Evolutionary conservation across 1,140 invertebrate species (phyloP), one percentile per base, ranked within the genome.

Genomic region (Oncopodura yosiiana): DNA sequence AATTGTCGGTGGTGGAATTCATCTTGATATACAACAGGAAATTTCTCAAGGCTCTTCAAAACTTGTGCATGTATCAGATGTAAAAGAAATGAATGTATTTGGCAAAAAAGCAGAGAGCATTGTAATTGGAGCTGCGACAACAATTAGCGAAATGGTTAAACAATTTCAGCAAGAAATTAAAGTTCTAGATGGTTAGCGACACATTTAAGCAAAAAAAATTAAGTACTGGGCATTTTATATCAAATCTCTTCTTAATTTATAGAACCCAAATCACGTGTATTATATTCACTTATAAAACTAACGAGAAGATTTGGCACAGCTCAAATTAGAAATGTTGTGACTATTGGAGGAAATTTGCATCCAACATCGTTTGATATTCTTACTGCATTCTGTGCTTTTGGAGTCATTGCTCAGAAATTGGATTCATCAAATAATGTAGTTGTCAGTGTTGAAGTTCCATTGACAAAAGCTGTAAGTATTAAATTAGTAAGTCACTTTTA

Each of bases 281-380:
- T 58, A 3, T 42, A 49, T 26, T 45, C 56, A 14, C 49, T 58
- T 37, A 24, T 53, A 11, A 19, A 27, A n/a, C 44, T 53, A 2
- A 36, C 48, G 43, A n/a, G 52, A 34, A 12, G 23, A 4, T 46
- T 46, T 52, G 56, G 34, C 16, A 53, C 55, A 6, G 16, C 42
- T 11, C 55, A 57, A 30, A 52, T 57, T 37, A 19, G 55, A 18
- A 57, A 57, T 48, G 16, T 34, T 18, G 55, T 49, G 55, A 57
- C 55, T 2, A 48, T 57, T 30, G 55, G 49, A 46, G 55, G 55
- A 52, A 57, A 49, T 26, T 14, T 57, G 18, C 18, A 19, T 4
- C 6, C 38, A 3, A 16, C 26, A 27, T 24, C 24, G 2, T 57
- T 43, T 14, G 55, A 57, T 36, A 2, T 57, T 12, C 29, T 39